Conservation (phyloP, 2,113 vertebrate genomes). For the Calyptommatus sinebrachiatus region DNA sequence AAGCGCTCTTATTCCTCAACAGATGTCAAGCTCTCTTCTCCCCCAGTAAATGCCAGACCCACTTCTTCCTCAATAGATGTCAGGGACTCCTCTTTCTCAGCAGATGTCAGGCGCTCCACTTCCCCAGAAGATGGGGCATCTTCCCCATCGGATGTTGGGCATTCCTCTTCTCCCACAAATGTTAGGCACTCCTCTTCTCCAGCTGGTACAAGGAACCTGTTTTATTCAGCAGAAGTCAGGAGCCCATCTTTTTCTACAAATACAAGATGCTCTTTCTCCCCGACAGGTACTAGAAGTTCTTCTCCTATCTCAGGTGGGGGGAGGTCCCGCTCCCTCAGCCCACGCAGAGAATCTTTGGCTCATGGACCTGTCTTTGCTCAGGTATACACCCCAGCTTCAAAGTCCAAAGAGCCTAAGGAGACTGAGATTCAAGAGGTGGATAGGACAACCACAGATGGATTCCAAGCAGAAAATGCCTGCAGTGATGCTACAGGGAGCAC, state of each 20-base stretch:
- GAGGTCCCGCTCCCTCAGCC: neutral
- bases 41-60: neutral
- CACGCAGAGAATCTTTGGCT: slow-evolving; percentile 45
- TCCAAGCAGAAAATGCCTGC: slow-evolving; percentile 53
- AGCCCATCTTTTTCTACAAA: neutral
- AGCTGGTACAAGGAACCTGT: neutral
- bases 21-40: neutral
- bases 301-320: neutral
- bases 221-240: neutral
- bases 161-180: neutral
- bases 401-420: slow-evolving; percentile 53
- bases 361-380: slow-evolving; percentile 72
- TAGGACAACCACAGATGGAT: rapidly evolving
- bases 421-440: neutral
- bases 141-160: neutral
- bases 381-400: slow-evolving; percentile 56
- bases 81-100: too few species aligned
- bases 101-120: neutral
- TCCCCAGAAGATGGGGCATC: neutral
- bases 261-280: neutral
- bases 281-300: neutral
- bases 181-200: neutral
- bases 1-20: neutral
- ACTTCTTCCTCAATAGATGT: neutral
- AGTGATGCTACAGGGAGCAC: slow-evolving; percentile 14